Evolutionary conservation across 1,140 invertebrate genomes (phyloP), one percentile per base, ranked within the genome.

Genomic region (Leptinotarsa texana): DNA sequence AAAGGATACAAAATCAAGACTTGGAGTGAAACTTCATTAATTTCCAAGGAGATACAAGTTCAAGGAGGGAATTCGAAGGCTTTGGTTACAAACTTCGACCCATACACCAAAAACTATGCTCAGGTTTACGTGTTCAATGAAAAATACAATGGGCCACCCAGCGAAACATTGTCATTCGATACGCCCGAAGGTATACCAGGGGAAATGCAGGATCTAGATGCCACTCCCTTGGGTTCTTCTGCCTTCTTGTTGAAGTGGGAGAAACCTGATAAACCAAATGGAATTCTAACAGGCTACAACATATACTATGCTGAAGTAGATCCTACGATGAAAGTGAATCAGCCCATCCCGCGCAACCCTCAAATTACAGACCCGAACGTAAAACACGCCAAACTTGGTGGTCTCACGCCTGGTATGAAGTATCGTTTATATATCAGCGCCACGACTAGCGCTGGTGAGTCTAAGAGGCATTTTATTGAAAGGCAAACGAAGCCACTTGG

Each of bases 1-100:
- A 93, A 93, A 81, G 97, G 97, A 13, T 99, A 98, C 85, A 97
- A 97, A 86, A 95, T 98, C 71, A 94, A 96, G 86, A 97, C 94
- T 2, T 98, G 96, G 96, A 95, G 93, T 4, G 93, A 95, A n/a
- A 87, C 87, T 61, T 80, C 80, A 18, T 75, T 74, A 13, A 79
- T 80, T 27, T 86, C 92, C 65, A 89, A 93, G 69, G 95, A 97
- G 85, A 93, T 95, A 65, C 89, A 93, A 65, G 89, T 95, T n/a
- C 91, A 91, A 80, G 90, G 90, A 1, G 92, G 93, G 80, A 90
- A 89, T 0, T 93, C 91, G 1, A 87, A 88, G 63, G 91, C 92
- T 42, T 81, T 94, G n/a, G 92, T 98, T 1, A 91, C 90, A 65
- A 95, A 95, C 79, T 95, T 98, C 80, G 92, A 95, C 72, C 96